A percentile compares a stretch with the other conserved stretches of the same genome.
Conservation (phyloP, 2,113 vertebrate species). For the Choloepus hoffmanni region DNA sequence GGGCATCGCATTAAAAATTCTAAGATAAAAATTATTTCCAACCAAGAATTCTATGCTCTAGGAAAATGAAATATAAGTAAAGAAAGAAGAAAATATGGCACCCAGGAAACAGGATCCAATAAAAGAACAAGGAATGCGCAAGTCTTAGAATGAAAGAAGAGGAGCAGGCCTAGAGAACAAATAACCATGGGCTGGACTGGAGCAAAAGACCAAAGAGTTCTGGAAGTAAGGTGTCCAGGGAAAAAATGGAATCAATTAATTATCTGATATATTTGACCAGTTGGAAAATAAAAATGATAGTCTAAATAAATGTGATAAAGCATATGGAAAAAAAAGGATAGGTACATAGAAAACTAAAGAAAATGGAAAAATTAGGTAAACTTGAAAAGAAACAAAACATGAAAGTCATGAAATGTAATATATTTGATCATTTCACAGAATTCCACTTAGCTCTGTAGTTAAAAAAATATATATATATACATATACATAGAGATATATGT, state of each 20-base stretch:
- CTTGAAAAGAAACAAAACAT: conserved; percentile 35
- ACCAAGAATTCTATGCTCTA: background rate
- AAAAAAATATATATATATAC: background rate
- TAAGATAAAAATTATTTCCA: conserved; percentile 1
- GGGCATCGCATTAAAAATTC: background rate
- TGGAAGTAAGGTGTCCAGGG: background rate
- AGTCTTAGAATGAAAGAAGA: background rate
- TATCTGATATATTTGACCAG: conserved; percentile 16
- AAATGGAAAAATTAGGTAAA: background rate
- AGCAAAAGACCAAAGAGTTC: background rate
- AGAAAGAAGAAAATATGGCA: background rate
- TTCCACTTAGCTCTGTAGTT: background rate
- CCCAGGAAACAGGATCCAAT: background rate
- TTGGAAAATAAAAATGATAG: background rate
- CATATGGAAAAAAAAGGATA: background rate
- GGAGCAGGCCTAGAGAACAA: background rate
- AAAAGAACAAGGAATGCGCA: background rate
- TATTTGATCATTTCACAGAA: background rate
- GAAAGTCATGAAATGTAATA: background rate
- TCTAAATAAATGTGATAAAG: background rate
- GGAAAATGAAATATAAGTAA: background rate
- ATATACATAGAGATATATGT: background rate
- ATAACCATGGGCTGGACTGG: background rate
- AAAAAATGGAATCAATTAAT: background rate
- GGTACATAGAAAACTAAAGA: background rate